Percentiles rank a stretch among this genome's conserved stretches.
phyloP scores from a whole-genome alignment of 2,888 invertebrate species.

The Teleogryllus oceanicus region DNA sequence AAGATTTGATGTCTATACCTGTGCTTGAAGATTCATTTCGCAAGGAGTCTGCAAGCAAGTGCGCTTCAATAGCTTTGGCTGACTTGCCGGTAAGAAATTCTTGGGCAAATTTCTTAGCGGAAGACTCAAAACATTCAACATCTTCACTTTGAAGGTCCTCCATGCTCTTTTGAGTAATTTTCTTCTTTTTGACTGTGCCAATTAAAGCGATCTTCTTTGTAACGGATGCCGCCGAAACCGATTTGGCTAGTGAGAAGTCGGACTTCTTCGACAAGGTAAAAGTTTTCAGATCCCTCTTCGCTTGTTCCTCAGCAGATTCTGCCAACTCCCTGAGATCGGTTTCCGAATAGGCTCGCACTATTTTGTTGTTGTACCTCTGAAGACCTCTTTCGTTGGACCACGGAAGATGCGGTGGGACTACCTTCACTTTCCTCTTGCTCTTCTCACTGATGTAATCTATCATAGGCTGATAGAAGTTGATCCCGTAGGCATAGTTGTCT shows the following conservation, averaged over 20 bases:
- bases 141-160: constrained; percentile 47
- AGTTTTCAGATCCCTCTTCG: constrained; percentile 60
- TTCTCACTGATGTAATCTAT: constrained; percentile 76
- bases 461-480: constrained; percentile 84
- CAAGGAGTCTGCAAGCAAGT: constrained; percentile 55
- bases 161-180: constrained; percentile 30
- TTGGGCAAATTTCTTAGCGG: constrained; percentile 48
- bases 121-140: constrained; percentile 51
- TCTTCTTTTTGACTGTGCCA: constrained; percentile 22
- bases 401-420: constrained; percentile 65
- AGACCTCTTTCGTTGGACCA: constrained; percentile 69
- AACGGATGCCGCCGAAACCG: constrained; percentile 35
- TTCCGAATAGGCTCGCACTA: constrained; percentile 62
- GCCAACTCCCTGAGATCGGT: constrained; percentile 65
- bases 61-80: constrained; percentile 63
- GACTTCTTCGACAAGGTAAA: constrained; percentile 50
- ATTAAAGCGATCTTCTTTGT: constrained; percentile 33
- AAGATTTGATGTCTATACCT: constrained; percentile 48
- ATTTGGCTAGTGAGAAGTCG: constrained; percentile 34
- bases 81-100: constrained; percentile 68
- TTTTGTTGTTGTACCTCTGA: constrained; percentile 63
- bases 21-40: constrained; percentile 53
- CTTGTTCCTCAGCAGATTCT: constrained; percentile 63
- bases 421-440: constrained; percentile 54
- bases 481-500: constrained; percentile 78